These are phyloP conservation scores for Adelphocoris suturalis DNA, from an alignment of 2,888 invertebrate species.

Conservation along the genomic window DNA sequence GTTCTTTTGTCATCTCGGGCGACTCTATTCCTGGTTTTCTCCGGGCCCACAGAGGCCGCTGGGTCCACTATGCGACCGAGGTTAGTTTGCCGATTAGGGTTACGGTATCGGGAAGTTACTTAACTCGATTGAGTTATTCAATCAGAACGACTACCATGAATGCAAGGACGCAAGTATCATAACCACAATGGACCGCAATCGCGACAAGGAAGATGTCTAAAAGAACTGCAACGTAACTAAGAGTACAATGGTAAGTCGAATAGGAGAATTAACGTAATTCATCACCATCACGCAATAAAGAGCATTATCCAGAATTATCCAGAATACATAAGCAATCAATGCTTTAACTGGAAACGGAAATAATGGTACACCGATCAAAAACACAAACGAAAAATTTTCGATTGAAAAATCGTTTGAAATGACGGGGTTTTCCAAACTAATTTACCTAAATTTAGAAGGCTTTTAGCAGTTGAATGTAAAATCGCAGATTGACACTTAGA, in stretches of 20 bases:
- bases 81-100: conserved; percentile 7
- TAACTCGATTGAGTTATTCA: conserved; percentile 10
- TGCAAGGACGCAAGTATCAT: neutral
- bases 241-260: neutral
- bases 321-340: too few species aligned
- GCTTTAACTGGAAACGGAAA: too few species aligned
- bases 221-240: neutral
- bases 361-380: too few species aligned
- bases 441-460: too few species aligned
- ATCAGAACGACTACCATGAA: neutral
- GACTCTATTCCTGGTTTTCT: conserved; percentile 34
- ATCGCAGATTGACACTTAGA: too few species aligned
- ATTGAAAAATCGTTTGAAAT: too few species aligned
- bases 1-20: conserved; percentile 3
- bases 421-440: too few species aligned
- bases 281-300: neutral
- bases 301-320: neutral
- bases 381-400: too few species aligned
- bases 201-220: neutral
- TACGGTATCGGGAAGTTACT: conserved; percentile 24
- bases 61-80: conserved; percentile 31
- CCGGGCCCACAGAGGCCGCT: neutral
- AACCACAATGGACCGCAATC: neutral
- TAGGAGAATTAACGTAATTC: neutral
- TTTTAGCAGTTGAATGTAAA: too few species aligned